Percentiles rank a stretch among this genome's conserved stretches.
Conservation (phyloP, 2,797 vertebrate genomes). For the Myotis vivesi region DNA sequence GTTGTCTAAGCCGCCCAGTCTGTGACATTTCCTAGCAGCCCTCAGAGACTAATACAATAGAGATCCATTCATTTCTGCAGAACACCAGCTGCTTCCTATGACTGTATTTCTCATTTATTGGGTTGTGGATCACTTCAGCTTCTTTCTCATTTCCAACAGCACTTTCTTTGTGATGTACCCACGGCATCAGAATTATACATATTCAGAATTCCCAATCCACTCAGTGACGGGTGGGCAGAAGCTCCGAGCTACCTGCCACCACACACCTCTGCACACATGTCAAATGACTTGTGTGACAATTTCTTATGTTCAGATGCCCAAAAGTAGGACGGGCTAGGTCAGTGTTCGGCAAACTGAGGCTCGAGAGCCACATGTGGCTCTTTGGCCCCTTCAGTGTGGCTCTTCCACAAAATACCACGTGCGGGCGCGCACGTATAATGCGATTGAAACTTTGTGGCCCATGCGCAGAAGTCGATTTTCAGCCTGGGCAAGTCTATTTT, state of each 20-base stretch:
- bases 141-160: neutral
- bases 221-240: too few relatives aligned
- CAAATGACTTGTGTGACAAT: neutral
- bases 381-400: too few relatives aligned
- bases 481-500: too few relatives aligned
- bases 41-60: too few relatives aligned
- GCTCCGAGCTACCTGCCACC: neutral
- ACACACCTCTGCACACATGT: neutral
- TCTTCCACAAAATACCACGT: too few relatives aligned
- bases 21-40: neutral
- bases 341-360: too few relatives aligned
- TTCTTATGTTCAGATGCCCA: neutral
- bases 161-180: neutral
- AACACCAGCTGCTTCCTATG: neutral
- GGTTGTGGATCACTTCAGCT: neutral
- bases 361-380: too few relatives aligned
- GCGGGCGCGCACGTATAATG: too few relatives aligned
- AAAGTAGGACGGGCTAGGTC: neutral
- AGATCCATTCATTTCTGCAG: neutral
- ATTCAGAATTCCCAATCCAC: too few relatives aligned
- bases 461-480: too few relatives aligned
- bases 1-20: neutral
- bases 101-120: neutral
- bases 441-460: too few relatives aligned
- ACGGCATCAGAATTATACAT: too few relatives aligned